Conservation (phyloP, 2,113 vertebrate genomes). For the Embiotoca jacksoni region DNA sequence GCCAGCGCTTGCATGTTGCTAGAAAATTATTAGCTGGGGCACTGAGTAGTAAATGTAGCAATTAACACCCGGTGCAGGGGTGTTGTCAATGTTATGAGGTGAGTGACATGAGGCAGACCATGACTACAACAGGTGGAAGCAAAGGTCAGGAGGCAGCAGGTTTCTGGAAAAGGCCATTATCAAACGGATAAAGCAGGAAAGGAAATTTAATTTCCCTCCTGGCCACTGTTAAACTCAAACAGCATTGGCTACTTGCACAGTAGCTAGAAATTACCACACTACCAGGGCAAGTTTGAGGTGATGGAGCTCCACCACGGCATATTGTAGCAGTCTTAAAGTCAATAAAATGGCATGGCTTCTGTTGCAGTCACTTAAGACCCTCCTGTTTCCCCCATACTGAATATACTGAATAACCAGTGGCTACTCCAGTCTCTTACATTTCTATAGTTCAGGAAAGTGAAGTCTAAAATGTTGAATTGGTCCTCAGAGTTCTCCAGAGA, state of each 20-base stretch:
- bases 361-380: neutral
- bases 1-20: slow-evolving; percentile 53
- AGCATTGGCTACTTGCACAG: slow-evolving; percentile 59
- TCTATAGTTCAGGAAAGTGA: slow-evolving; percentile 18
- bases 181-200: slow-evolving; percentile 55
- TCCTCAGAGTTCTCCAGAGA: slow-evolving; percentile 63
- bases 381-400: neutral
- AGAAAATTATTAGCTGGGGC: slow-evolving; percentile 69
- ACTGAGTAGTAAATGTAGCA: slow-evolving; percentile 68
- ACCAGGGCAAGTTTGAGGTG: neutral
- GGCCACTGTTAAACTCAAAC: slow-evolving; percentile 53
- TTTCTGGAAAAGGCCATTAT: slow-evolving; percentile 76
- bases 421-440: slow-evolving; percentile 16
- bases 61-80: slow-evolving; percentile 73
- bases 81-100: slow-evolving; percentile 84
- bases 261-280: slow-evolving; percentile 47
- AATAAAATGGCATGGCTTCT: neutral
- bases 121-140: slow-evolving; percentile 79
- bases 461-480: slow-evolving; percentile 39
- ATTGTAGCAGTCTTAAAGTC: neutral
- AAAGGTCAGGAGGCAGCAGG: slow-evolving; percentile 79
- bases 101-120: slow-evolving; percentile 82
- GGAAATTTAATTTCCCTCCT: slow-evolving; percentile 76
- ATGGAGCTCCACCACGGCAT: neutral
- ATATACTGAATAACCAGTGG: neutral